Percentiles rank a stretch among this genome's conserved stretches.
These are phyloP conservation scores for Baronia brevicornis DNA, from an alignment of 2,888 invertebrate genomes.

Conservation along the genomic window DNA sequence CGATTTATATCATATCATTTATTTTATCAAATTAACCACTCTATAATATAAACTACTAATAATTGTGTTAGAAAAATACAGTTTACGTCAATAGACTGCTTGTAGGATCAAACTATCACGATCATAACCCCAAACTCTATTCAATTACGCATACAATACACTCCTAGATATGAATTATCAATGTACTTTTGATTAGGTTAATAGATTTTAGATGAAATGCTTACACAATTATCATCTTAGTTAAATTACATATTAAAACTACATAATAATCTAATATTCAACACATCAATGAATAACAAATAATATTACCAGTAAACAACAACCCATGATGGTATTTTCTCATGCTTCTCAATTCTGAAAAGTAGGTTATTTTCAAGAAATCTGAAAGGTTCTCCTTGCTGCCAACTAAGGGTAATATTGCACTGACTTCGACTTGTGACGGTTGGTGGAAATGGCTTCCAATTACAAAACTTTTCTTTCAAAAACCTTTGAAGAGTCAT, in stretches of 20 bases:
- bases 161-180: too few species aligned
- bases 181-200: too few species aligned
- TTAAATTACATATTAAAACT: constrained; percentile 2
- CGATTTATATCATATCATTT: too few species aligned
- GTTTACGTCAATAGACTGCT: too few species aligned
- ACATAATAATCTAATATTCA: constrained; percentile 1
- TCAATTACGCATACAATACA: too few species aligned
- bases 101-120: too few species aligned
- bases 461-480: constrained; percentile 30
- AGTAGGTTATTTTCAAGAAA: constrained; percentile 39
- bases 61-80: too few species aligned
- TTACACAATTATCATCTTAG: constrained; percentile 4
- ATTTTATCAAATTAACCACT: too few species aligned
- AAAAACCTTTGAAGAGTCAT: constrained; percentile 38
- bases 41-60: too few species aligned
- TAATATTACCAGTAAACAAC: constrained; percentile 49
- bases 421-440: constrained; percentile 34
- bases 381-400: constrained; percentile 28
- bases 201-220: background rate
- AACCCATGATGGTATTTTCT: constrained; percentile 57
- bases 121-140: too few species aligned
- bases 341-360: constrained; percentile 48
- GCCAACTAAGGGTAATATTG: constrained; percentile 42
- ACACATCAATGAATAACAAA: constrained; percentile 1
- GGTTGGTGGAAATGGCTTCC: constrained; percentile 40